These are phyloP conservation scores for Ranitomeya variabilis DNA, from an alignment of 2,113 vertebrate species.

Conservation along the genomic window DNA sequence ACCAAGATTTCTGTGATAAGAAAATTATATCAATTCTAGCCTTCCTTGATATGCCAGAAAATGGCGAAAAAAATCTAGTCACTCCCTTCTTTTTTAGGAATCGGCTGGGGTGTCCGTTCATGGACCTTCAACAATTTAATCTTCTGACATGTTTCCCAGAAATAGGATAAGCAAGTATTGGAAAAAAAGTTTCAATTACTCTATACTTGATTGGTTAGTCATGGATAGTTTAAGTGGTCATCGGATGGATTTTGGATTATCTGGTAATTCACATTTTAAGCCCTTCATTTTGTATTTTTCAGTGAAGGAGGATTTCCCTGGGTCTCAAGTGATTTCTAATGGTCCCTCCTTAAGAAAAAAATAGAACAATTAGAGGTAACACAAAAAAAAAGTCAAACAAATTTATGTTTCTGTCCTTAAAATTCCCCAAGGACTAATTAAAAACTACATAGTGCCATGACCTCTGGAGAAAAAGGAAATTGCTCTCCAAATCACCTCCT, in stretches of 20 bases:
- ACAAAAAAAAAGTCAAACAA: constrained; percentile 2
- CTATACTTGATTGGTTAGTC: neutral
- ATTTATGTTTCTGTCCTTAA: constrained; percentile 1
- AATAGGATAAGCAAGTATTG: no score
- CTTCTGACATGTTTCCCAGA: no score
- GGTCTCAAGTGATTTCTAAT: neutral
- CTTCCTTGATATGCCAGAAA: no score
- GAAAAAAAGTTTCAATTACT: no score
- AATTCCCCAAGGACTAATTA: neutral
- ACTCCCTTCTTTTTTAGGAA: no score
- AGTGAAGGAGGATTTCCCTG: neutral
- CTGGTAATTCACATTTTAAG: neutral
- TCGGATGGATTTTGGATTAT: neutral
- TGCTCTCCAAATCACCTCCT: neutral
- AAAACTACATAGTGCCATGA: neutral
- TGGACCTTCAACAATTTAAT: no score
- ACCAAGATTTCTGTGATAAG: no score
- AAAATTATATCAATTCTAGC: no score
- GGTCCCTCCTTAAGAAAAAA: neutral
- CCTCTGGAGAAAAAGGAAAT: neutral
- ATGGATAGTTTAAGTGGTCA: neutral
- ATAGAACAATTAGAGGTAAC: constrained; percentile 12
- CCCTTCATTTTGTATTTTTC: neutral
- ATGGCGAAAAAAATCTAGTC: no score
- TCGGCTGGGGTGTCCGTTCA: no score